Conservation (phyloP, 2,888 invertebrate genomes). For the Empis stercorea region DNA sequence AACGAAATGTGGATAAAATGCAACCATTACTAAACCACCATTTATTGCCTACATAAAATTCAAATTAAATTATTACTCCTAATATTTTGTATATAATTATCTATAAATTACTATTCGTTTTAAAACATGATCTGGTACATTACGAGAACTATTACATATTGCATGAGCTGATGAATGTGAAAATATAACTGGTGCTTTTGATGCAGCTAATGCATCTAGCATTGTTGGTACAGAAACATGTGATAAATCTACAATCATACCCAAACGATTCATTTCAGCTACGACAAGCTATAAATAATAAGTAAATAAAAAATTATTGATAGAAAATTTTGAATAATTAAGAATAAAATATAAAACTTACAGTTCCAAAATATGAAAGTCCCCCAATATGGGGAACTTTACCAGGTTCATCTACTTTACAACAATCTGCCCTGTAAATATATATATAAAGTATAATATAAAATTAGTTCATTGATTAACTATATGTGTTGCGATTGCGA, state of each 20-base stretch:
- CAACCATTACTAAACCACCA: slow-evolving; percentile 52
- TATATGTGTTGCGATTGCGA: too few species aligned
- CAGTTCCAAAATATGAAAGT: slow-evolving; percentile 49
- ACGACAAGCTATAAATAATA: slow-evolving; percentile 49
- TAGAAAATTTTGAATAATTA: too few species aligned
- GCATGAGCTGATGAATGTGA: slow-evolving; percentile 74
- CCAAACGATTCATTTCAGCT: slow-evolving; percentile 77
- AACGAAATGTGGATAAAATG: slow-evolving; percentile 48
- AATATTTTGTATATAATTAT: too few species aligned
- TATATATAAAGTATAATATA: too few species aligned
- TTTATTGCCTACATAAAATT: slow-evolving; percentile 51
- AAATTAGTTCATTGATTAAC: too few species aligned
- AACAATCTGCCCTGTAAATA: slow-evolving; percentile 50
- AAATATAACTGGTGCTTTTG: slow-evolving; percentile 72
- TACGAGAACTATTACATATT: slow-evolving; percentile 67
- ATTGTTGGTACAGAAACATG: slow-evolving; percentile 72
- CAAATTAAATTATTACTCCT: too few species aligned
- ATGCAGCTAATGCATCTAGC: slow-evolving; percentile 61
- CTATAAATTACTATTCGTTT: slow-evolving; percentile 53
- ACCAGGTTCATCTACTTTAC: slow-evolving; percentile 48
- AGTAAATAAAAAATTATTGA: background rate
- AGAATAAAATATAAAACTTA: slow-evolving; percentile 32
- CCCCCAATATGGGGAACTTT: slow-evolving; percentile 47
- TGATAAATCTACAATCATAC: slow-evolving; percentile 76
- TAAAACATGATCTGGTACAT: slow-evolving; percentile 68